Conservation (phyloP, 2,888 invertebrate genomes). For the Limnephilus rhombicus region DNA sequence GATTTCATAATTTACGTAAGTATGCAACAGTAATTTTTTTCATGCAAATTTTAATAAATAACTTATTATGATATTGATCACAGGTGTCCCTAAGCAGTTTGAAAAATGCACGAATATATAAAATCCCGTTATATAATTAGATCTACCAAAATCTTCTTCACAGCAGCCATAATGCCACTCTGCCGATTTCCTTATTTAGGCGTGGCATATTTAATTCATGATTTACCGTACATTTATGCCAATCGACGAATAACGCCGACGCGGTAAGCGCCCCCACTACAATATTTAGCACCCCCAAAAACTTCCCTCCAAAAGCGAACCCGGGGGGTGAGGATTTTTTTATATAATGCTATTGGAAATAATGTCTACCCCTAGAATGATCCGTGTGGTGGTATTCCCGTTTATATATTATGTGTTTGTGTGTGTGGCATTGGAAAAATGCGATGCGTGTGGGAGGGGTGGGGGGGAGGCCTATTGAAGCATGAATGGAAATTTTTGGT, state of each 20-base stretch:
- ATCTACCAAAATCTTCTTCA: neutral
- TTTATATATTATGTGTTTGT: neutral
- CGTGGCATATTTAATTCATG: constrained; percentile 65
- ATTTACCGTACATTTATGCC: constrained; percentile 66
- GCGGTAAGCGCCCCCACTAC: constrained; percentile 51
- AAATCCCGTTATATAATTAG: neutral
- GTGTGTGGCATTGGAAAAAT: constrained; percentile 44
- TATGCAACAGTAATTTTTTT: neutral
- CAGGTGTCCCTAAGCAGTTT: neutral
- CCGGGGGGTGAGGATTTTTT: constrained; percentile 60
- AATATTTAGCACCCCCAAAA: constrained; percentile 62
- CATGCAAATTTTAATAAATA: neutral
- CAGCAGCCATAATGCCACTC: constrained; percentile 22
- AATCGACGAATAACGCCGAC: constrained; percentile 64
- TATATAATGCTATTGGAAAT: constrained; percentile 60
- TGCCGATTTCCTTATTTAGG: constrained; percentile 58
- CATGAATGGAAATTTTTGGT: constrained; percentile 64
- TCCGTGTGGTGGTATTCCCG: neutral
- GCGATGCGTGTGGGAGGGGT: constrained; percentile 55
- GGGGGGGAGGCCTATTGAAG: constrained; percentile 58
- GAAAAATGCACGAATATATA: neutral
- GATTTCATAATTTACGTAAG: neutral
- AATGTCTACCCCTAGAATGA: constrained; percentile 1
- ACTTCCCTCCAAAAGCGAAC: constrained; percentile 53
- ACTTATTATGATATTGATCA: neutral